These are phyloP conservation scores for Holcopasites calliopsidis DNA, from an alignment of 1,140 invertebrate genomes.

Conservation along the genomic window DNA sequence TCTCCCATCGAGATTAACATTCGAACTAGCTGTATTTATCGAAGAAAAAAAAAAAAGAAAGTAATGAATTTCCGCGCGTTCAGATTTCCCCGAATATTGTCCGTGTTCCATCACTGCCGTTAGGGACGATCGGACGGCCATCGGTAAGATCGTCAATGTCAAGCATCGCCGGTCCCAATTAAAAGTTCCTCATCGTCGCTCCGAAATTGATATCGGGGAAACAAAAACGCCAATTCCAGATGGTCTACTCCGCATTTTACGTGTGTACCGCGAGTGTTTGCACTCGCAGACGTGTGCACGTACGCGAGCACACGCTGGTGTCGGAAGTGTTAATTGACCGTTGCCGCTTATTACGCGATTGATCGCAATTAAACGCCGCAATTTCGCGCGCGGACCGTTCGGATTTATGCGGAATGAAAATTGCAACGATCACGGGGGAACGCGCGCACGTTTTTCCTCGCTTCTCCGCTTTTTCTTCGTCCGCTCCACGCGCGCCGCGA, in stretches of 20 bases:
- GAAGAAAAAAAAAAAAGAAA: neutral
- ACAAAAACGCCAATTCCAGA: conserved; percentile 77
- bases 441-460: neutral
- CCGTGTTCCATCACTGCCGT: conserved; percentile 56
- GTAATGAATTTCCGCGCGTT: conserved; percentile 4
- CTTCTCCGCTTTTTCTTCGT: no score
- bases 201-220: conserved; percentile 76
- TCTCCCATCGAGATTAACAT: neutral
- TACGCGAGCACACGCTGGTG: neutral
- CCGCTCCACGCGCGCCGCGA: no score
- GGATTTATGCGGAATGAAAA: conserved; percentile 31
- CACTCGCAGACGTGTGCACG: neutral
- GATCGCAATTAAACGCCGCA: conserved; percentile 65
- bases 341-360: conserved; percentile 72
- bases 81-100: conserved; percentile 37
- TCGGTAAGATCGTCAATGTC: conserved; percentile 22
- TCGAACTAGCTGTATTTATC: neutral
- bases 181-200: conserved; percentile 70
- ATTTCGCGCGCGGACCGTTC: conserved; percentile 43
- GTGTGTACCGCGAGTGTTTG: neutral
- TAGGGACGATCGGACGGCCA: conserved; percentile 37
- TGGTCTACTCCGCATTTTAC: conserved; percentile 61
- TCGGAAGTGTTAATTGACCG: conserved; percentile 73
- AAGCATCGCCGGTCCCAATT: conserved; percentile 68
- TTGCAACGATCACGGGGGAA: neutral